Percentiles rank a stretch among this genome's conserved stretches.
Conservation (phyloP, 2,113 vertebrate genomes). For the Eulemur rufifrons region DNA sequence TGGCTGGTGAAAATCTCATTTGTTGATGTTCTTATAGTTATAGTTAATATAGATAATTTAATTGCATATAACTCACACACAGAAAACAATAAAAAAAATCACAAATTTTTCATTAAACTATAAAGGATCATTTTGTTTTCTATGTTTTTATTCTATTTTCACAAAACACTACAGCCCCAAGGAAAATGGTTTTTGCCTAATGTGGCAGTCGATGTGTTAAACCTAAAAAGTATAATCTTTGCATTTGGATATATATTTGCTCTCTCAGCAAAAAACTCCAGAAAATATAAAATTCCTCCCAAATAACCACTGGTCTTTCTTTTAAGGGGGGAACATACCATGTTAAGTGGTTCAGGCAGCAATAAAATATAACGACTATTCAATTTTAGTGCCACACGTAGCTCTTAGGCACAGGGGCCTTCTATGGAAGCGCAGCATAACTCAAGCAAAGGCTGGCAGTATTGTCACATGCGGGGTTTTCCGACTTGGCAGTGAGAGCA, state of each 20-base stretch:
- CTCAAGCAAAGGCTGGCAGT: not conserved
- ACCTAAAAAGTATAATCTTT: not conserved
- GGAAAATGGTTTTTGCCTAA: too few relatives aligned
- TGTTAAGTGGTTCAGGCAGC: not conserved
- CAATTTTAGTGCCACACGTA: not conserved
- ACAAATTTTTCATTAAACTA: too few relatives aligned
- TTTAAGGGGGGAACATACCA: not conserved
- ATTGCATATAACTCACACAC: too few relatives aligned
- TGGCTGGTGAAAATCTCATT: too few relatives aligned
- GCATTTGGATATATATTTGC: constrained; percentile 35
- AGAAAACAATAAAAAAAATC: too few relatives aligned
- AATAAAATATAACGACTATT: not conserved
- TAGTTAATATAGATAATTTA: too few relatives aligned
- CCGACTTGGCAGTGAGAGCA: not conserved
- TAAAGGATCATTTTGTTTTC: too few relatives aligned
- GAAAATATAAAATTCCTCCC: not conserved
- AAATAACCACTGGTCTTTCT: constrained; percentile 40
- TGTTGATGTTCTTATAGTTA: too few relatives aligned
- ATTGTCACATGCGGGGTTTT: rapidly evolving
- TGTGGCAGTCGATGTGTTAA: not conserved
- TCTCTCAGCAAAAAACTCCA: not conserved
- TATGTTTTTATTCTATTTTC: too few relatives aligned
- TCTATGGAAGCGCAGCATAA: not conserved
- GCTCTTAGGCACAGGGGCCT: not conserved
- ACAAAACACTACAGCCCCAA: too few relatives aligned